Base-by-base conservation (phyloP, 2,888 invertebrate genomes). In the Perizoma flavofasciatum region DNA sequence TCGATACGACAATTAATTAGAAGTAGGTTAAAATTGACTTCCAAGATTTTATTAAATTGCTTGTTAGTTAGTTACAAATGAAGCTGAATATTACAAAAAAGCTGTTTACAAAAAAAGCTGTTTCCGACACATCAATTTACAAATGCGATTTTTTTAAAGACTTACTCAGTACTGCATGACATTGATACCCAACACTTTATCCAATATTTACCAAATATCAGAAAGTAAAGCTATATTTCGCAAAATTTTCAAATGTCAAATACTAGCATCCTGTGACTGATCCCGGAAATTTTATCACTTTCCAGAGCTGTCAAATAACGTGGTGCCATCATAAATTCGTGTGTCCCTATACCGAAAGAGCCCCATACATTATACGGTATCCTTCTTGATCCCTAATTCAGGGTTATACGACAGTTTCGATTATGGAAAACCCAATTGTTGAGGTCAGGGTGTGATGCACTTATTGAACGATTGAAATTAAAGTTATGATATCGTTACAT, bases 341-440 rank as follows among this genome's bases (percentile, higher is more conserved):
- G 61, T 55, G 65, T 62, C 67, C 63, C 55, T 55, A 60, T 44
- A 50, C 52, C 54, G 56, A 63, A 61, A 73, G 74, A 71, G 70
- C 67, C 74, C 66, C 78, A 74, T 75, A 81, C 78, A 73, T 78
- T 71, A 68, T 68, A 66, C 66, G 67, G 69, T 78, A 82, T 79
- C 82, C 77, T 62, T 68, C 68, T 69, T 79, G 79, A 82, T 79
- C 78, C 74, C 58, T 63, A 61, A 63, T 62, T 63, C 59, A 70
- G 72, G 79, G 76, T 74, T 74, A 68, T 68, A 69, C 70, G 79
- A 77, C 80, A 79, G 68, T 65, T 69, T 76, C 65, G 74, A 78
- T 78, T 79, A 77, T 75, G 72, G 68, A 65, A 63, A 63, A 64
- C 69, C 66, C 70, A 70, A 70, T 73, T 70, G 69, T 71, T 48